Evolutionary conservation across 2,113 vertebrate species (phyloP).

Genomic region (Syrrhaptes paradoxus): DNA sequence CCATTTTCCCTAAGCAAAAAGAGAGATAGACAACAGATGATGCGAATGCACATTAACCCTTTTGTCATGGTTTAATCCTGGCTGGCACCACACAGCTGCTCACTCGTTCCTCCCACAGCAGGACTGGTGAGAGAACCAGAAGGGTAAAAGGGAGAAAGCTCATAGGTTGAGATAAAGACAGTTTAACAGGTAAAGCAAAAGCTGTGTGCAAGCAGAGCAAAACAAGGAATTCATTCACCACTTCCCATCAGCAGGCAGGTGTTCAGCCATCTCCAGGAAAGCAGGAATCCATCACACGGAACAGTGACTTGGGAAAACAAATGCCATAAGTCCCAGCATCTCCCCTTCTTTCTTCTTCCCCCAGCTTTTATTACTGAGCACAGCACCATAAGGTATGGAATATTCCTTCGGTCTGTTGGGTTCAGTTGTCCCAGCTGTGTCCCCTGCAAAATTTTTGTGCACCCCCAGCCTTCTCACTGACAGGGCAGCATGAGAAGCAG

Average conservation of each 20-base stretch:
- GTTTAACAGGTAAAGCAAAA: not conserved
- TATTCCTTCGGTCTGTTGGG: not conserved
- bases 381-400: accelerated
- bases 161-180: not conserved
- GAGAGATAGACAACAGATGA: not conserved
- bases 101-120: not conserved
- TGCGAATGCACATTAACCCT: not conserved
- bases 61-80: not conserved
- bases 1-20: not conserved
- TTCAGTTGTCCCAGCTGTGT: not conserved
- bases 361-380: not conserved
- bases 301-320: not conserved
- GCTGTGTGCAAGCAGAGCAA: accelerated
- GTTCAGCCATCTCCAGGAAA: not conserved
- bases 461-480: not conserved
- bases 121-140: not conserved
- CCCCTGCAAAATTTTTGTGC: no score
- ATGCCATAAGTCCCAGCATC: accelerated
- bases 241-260: not conserved
- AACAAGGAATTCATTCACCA: not conserved
- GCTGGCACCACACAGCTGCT: not conserved
- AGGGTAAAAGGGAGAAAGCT: not conserved
- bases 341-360: no score
- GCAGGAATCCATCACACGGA: accelerated
- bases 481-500: not conserved